phyloP scores from a whole-genome alignment of 2,797 vertebrate species.

The Oreochromis mossambicus region DNA sequence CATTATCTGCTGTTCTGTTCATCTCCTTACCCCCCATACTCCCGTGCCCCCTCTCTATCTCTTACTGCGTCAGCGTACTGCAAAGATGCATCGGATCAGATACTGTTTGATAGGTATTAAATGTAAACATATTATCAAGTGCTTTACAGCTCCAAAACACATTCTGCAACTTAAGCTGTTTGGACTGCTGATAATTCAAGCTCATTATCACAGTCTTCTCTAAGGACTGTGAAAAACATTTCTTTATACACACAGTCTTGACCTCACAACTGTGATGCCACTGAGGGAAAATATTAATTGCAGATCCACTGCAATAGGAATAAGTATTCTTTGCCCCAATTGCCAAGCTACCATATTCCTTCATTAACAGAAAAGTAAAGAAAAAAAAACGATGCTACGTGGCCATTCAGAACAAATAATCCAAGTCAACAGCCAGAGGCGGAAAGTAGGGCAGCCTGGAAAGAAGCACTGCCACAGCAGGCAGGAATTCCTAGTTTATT shows the following conservation, averaged over 20 bases:
- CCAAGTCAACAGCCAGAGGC: constrained; percentile 54
- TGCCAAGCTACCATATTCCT: constrained; percentile 17
- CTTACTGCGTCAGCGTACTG: constrained; percentile 21
- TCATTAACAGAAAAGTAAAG: constrained; percentile 23
- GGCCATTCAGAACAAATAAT: constrained; percentile 58
- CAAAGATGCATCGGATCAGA: constrained; percentile 25
- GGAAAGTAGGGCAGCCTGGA: constrained; percentile 65
- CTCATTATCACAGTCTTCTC: constrained; percentile 33
- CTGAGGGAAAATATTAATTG: constrained; percentile 24
- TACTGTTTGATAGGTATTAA: constrained; percentile 3
- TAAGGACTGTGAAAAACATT: constrained; percentile 16
- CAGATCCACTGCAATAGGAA: constrained; percentile 10
- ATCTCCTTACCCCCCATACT: constrained; percentile 37
- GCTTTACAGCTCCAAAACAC: constrained; percentile 39
- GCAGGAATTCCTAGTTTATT: constrained; percentile 47
- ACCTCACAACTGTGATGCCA: constrained; percentile 8
- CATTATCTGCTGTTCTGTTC: constrained; percentile 69
- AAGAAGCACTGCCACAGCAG: constrained; percentile 45
- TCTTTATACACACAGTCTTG: constrained; percentile 16
- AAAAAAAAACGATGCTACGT: constrained; percentile 39
- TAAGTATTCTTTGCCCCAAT: constrained; percentile 13
- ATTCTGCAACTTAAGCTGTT: constrained; percentile 37
- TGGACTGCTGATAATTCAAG: constrained; percentile 35
- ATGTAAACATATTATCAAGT: constrained; percentile 23
- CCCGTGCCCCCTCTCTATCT: background rate